Evolutionary conservation across 1,140 invertebrate genomes (phyloP).

Genomic region (Ptiloglossa arizonensis): DNA sequence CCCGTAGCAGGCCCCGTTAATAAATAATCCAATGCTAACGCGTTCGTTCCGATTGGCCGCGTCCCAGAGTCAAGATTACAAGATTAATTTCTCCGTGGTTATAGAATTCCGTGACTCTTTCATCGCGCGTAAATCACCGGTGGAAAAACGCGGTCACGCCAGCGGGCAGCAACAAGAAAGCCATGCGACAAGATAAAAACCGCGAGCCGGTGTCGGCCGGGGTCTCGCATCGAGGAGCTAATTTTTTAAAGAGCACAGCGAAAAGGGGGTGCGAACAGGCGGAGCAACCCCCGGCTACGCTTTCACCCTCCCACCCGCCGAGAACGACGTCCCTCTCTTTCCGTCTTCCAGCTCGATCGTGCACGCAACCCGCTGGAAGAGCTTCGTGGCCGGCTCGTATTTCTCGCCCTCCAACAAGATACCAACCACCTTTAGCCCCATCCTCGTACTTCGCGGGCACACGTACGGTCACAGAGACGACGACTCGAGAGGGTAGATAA

Average conservation of each 20-base stretch:
- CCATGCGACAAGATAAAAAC: conserved; percentile 43
- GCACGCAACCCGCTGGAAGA: conserved; percentile 64
- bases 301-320: neutral
- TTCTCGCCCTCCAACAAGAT: conserved; percentile 71
- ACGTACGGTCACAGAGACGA: conserved; percentile 14
- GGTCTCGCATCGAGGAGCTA: conserved; percentile 56
- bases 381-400: conserved; percentile 64
- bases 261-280: conserved; percentile 64
- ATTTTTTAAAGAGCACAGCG: conserved; percentile 68
- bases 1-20: too few relatives aligned
- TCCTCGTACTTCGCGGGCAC: conserved; percentile 51
- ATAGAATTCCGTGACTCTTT: conserved; percentile 34
- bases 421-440: conserved; percentile 67
- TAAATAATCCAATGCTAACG: too few relatives aligned
- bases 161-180: conserved; percentile 7
- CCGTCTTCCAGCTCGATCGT: conserved; percentile 53
- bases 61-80: neutral
- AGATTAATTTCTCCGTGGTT: neutral
- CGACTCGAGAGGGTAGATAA: conserved; percentile 28
- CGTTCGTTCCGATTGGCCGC: neutral
- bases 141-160: conserved; percentile 16
- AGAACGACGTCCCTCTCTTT: conserved; percentile 30
- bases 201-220: neutral
- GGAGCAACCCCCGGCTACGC: conserved; percentile 45
- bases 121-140: conserved; percentile 35